phyloP scores from a whole-genome alignment of 2,797 vertebrate species.

The Darevskia nairensis region DNA sequence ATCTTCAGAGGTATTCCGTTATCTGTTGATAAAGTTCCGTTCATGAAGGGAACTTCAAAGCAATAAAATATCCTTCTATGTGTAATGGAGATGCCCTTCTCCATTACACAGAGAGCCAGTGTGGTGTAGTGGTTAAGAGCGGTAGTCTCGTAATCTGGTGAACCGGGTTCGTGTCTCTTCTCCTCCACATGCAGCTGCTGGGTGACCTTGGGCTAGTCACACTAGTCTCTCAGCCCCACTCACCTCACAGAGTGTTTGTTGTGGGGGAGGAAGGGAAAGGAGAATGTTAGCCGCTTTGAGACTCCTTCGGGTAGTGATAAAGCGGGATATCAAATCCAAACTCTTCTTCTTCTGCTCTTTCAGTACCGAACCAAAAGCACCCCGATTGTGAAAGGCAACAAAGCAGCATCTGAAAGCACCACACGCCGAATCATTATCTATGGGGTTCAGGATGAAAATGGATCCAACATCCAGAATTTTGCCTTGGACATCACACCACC shows the following conservation, averaged over 20 bases:
- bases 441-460: conserved; percentile 93
- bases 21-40: background rate
- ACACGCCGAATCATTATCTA: conserved; percentile 89
- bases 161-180: no score
- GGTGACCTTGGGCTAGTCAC: no score
- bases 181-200: no score
- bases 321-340: no score
- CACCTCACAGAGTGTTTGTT: no score
- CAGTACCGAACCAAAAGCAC: conserved; percentile 95
- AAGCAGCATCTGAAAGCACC: conserved; percentile 82
- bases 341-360: conserved; percentile 32
- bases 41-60: background rate
- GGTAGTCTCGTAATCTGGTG: no score
- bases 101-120: no score
- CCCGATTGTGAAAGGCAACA: conserved; percentile 84
- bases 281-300: no score
- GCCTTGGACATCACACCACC: conserved; percentile 94
- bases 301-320: no score
- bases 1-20: conserved; percentile 2
- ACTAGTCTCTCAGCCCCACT: no score
- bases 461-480: conserved; percentile 92
- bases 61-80: background rate
- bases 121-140: no score
- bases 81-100: background rate
- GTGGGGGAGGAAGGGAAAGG: no score